Evolutionary conservation across 2,888 invertebrate genomes (phyloP), one percentile per base, ranked within the genome.

Genomic region (Mythimna ferrago): DNA sequence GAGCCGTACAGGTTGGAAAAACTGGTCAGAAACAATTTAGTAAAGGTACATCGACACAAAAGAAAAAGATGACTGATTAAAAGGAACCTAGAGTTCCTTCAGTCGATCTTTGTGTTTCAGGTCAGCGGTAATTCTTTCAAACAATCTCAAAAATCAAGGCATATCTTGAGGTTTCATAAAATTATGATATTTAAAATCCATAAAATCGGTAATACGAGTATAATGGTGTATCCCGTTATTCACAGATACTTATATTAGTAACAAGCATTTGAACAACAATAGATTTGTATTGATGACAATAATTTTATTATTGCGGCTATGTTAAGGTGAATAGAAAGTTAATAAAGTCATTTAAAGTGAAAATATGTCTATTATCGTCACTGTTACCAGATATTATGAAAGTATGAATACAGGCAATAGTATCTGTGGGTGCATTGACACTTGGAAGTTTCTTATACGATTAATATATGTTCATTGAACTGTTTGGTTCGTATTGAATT

Each of bases 301-400:
- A 44, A 26, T 44, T 57, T 44, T 32, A 44, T 44, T 53, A n/a
- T 32, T 53, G n/a, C 44, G 21, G 38, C 11, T 53, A 21, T 41
- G 38, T n/a, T 26, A 66, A 71, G 26, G 35, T 53, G 6, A 53
- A 60, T 60, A 60, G 53, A 60, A 71, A 71, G 66, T n/a, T 38
- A 51, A 16, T 14, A 35, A 38, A 60, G 38, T 11, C 6, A 60
- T 38, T 60, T 38, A 14, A 60, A 64, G 48, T 21, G 10, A 16
- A 65, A 53, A 38, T 6, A 10, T 21, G n/a, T 21, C 53, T 2
- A 60, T 38, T 35, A 14, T 38, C 6, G 38, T 60, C 14, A 38
- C 11, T 60, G 11, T 60, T 60, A 60, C 6, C 11, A 38, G 38
- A 38, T 65, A 38, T 56, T 38, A 66, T 66, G 38, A 54, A 56